Conservation (phyloP, 2,888 invertebrate genomes). For the Thymelicus lineola region DNA sequence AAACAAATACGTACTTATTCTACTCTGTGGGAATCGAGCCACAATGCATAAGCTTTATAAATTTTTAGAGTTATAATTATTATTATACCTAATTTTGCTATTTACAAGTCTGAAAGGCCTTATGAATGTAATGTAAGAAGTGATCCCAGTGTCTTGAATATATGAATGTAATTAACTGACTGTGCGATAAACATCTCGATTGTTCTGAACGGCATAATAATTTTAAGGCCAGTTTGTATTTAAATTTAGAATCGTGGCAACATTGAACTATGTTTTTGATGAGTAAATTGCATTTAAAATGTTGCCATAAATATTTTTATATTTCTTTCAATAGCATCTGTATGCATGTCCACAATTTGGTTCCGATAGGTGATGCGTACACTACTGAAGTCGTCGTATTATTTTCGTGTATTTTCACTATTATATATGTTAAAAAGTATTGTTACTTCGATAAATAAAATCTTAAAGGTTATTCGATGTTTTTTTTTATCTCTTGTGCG, state of each 20-base stretch:
- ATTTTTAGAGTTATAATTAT: neutral
- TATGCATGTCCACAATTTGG: constrained; percentile 18
- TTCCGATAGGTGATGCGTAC: constrained; percentile 31
- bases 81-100: neutral
- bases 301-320: constrained; percentile 20
- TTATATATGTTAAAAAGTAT: constrained; percentile 77
- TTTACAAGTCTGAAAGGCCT: neutral
- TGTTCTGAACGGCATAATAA: constrained; percentile 1
- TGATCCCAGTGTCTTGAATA: constrained; percentile 4
- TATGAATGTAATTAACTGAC: constrained; percentile 1
- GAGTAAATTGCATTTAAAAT: constrained; percentile 11
- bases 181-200: neutral
- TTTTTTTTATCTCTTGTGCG: constrained; percentile 32
- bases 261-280: neutral
- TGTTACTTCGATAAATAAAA: constrained; percentile 78
- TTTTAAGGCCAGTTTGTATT: neutral
- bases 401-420: constrained; percentile 63
- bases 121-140: neutral
- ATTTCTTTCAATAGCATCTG: constrained; percentile 1
- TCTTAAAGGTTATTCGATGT: constrained; percentile 50
- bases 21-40: neutral
- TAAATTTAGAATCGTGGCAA: neutral
- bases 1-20: too few relatives aligned
- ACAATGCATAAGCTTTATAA: neutral
- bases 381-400: constrained; percentile 47